Evolutionary conservation across 2,797 vertebrate genomes (phyloP).

Genomic region (Parauchenoglanis ngamensis): DNA sequence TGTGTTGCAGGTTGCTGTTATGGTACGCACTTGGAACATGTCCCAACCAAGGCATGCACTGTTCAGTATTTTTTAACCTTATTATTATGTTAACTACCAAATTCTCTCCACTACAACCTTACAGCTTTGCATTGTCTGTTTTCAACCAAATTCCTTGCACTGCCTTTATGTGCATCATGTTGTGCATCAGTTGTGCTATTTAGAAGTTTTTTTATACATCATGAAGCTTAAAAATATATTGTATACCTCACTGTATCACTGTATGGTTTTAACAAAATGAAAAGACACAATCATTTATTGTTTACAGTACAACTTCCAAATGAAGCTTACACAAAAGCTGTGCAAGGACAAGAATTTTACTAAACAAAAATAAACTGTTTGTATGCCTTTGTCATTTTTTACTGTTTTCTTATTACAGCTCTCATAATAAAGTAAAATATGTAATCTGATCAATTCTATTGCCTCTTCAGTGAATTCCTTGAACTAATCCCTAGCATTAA

Average conservation of each 20-base stretch:
- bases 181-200: neutral
- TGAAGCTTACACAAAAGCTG: neutral
- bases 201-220: neutral
- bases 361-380: conserved; percentile 25
- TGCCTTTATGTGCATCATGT: neutral
- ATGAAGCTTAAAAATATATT: neutral
- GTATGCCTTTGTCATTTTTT: conserved; percentile 28
- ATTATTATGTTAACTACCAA: neutral
- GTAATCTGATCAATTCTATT: conserved; percentile 4
- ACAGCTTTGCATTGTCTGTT: conserved; percentile 10
- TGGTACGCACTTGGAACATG: neutral
- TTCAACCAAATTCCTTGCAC: neutral
- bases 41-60: neutral
- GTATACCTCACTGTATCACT: conserved; percentile 4
- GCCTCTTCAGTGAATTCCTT: neutral
- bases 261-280: neutral
- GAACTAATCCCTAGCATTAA: neutral
- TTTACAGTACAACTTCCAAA: neutral
- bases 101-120: neutral
- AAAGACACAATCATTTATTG: neutral
- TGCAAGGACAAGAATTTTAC: conserved; percentile 22
- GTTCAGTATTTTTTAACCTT: neutral
- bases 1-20: neutral
- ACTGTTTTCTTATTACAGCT: conserved; percentile 9
- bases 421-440: conserved; percentile 24